Base-by-base conservation (phyloP, 1,140 invertebrate species). In the Harpegnathos saltator region DNA sequence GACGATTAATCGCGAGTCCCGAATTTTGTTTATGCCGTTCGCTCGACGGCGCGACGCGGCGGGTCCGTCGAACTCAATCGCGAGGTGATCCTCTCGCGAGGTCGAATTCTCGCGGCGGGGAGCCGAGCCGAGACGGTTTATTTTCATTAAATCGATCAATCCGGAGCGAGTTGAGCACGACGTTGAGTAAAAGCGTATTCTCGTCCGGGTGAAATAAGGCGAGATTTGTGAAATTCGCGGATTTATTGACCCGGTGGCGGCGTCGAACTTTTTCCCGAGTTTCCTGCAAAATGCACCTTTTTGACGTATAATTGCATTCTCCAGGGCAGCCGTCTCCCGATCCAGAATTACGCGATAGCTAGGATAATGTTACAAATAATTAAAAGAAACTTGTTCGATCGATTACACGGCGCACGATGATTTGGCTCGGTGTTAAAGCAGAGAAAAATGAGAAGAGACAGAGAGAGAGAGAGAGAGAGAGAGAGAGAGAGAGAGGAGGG, bases 141-240 rank as follows among this genome's bases (percentile, higher is more conserved):
- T 68, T 68, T 29, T 78, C 24, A 68, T 78, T 68, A 68, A 78
- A 56, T 14, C 50, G 56, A 50, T 68, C 56, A 56, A 68, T 56
- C 65, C 19, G 44, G 15, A 50, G 24, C 38, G 44, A 52, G 15
- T 17, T 4, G 56, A 15, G 63, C 50, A 22, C 29, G 33, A 29
- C 22, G 19, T 9, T 50, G 3, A 44, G 17, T 22, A 17, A 22
- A 22, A 56, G 2, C n/a, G 19, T 56, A 56, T 61, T 50, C 29
- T 50, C 24, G 33, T 15, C 5, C 0, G 3, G 50, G 17, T 19
- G 17, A 5, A 74, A 63, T 33, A 22, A 33, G 29, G 19, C 15
- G 29, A 17, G 50, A 29, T 66, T 65, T 38, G 1, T 44, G 22
- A 56, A 66, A 56, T 5, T 33, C n/a, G 29, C 29, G 29, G 5